phyloP scores from a whole-genome alignment of 2,888 invertebrate genomes.

The Cylloceria caligata region DNA sequence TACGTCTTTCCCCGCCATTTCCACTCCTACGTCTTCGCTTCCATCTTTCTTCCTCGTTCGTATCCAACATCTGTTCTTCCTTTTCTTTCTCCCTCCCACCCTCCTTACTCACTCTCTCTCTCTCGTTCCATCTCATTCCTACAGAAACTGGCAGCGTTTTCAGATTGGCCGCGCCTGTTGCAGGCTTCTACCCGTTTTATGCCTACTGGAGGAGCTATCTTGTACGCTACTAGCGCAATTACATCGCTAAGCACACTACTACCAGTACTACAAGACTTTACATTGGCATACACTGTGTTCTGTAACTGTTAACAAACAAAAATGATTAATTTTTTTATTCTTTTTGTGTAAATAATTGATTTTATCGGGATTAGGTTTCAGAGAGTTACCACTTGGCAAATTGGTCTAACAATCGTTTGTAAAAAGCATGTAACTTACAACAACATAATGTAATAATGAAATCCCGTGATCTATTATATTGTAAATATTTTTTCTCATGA shows the following conservation, averaged over 20 bases:
- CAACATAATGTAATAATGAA: too few species aligned
- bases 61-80: constrained; percentile 5
- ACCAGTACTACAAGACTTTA: background rate
- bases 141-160: constrained; percentile 56
- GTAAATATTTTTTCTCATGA: too few species aligned
- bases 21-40: constrained; percentile 51
- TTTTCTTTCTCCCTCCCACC: constrained; percentile 14
- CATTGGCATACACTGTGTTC: too few species aligned
- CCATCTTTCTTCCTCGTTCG: constrained; percentile 32
- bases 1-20: constrained; percentile 74
- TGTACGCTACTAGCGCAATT: constrained; percentile 10
- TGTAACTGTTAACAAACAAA: too few species aligned
- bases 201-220: constrained; percentile 33
- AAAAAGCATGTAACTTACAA: too few species aligned
- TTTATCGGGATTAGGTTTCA: too few species aligned
- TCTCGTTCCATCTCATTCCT: constrained; percentile 44
- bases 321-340: too few species aligned
- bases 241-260: background rate
- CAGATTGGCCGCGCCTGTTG: constrained; percentile 54
- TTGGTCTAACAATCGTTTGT: too few species aligned
- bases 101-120: constrained; percentile 15
- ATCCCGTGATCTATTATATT: too few species aligned
- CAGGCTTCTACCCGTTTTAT: constrained; percentile 54
- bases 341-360: too few species aligned
- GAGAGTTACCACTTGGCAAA: too few species aligned